A percentile compares a stretch with the other conserved stretches of the same genome.
phyloP scores from a whole-genome alignment of 2,113 vertebrate genomes.

The Callospermophilus lateralis region DNA sequence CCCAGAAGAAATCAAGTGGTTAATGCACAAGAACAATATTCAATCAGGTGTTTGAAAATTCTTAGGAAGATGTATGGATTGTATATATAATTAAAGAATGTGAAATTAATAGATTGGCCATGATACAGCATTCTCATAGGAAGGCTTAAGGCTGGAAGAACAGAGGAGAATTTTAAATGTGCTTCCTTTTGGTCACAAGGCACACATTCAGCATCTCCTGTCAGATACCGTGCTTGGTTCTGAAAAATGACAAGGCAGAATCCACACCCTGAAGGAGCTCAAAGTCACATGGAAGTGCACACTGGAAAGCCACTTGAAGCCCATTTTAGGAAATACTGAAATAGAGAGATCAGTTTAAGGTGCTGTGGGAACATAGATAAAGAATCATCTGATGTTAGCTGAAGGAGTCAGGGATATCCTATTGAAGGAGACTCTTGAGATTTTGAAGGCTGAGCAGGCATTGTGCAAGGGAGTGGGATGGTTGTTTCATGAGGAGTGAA shows the following conservation, averaged over 20 bases:
- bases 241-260: neutral
- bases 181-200: neutral
- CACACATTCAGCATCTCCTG: neutral
- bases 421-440: neutral
- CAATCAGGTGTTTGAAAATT: neutral
- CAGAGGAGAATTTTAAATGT: neutral
- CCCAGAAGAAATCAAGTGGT: neutral
- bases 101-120: neutral
- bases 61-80: neutral
- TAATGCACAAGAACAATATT: neutral
- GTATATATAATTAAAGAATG: neutral
- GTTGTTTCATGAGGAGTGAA: neutral
- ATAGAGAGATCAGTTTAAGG: neutral
- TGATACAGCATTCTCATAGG: neutral
- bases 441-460: neutral
- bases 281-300: neutral
- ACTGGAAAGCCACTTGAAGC: neutral
- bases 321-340: neutral
- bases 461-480: neutral
- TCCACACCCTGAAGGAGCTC: neutral
- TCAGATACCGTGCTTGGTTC: neutral
- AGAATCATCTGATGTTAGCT: neutral
- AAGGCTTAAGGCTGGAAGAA: slow-evolving; percentile 2
- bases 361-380: neutral
- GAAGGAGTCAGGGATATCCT: neutral